Percentiles rank a stretch among this genome's conserved stretches.
These are phyloP conservation scores for Proctacanthus coquilletti DNA, from an alignment of 1,140 invertebrate genomes.

Conservation along the genomic window DNA sequence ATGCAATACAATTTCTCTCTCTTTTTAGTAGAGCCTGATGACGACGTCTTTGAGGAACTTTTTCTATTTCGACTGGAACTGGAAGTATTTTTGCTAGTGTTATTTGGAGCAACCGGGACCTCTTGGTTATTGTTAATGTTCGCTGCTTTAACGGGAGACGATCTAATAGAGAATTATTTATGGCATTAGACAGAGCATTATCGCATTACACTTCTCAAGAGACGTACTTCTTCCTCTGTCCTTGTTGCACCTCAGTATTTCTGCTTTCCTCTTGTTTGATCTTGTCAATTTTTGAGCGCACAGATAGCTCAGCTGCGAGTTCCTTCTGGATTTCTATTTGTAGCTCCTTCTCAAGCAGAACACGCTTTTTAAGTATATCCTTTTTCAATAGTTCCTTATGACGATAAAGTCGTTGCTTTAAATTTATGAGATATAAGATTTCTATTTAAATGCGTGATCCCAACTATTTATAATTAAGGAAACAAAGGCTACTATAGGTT, in stretches of 20 bases:
- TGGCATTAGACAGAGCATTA: no score
- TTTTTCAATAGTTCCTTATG: constrained; percentile 89
- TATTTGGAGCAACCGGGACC: no score
- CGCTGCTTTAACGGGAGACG: no score
- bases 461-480: background rate
- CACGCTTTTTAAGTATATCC: constrained; percentile 81
- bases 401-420: constrained; percentile 13
- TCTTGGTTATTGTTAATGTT: no score
- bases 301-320: constrained; percentile 39
- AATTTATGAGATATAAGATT: constrained; percentile 1
- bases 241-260: constrained; percentile 34
- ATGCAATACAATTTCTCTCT: constrained; percentile 83
- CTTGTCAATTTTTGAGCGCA: background rate
- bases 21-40: constrained; percentile 25
- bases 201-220: no score
- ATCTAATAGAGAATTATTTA: no score
- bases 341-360: constrained; percentile 77
- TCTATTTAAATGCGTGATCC: background rate
- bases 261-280: background rate
- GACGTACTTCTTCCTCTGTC: constrained; percentile 54
- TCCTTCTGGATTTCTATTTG: constrained; percentile 76
- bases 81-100: constrained; percentile 4
- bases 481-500: background rate
- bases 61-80: constrained; percentile 11
- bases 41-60: background rate